phyloP scores from a whole-genome alignment of 2,797 vertebrate species.

The Gymnothorax reevesii region DNA sequence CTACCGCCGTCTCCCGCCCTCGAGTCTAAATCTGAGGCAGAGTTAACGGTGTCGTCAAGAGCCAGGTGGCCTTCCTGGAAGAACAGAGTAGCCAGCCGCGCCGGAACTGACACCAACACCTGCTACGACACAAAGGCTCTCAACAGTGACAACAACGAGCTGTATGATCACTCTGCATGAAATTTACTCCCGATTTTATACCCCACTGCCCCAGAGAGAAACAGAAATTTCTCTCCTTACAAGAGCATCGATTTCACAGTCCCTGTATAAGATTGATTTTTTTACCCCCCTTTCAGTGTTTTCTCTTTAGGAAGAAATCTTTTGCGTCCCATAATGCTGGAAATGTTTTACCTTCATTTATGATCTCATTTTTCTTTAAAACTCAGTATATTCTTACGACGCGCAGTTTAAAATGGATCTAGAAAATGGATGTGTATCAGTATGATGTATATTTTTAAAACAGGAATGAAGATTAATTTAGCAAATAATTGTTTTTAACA shows the following conservation, averaged over 20 bases:
- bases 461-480: neutral
- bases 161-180: neutral
- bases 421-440: neutral
- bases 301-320: neutral
- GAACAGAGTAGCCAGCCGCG: neutral
- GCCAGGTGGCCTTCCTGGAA: neutral
- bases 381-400: neutral
- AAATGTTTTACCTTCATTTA: neutral
- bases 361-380: neutral
- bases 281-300: neutral
- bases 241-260: neutral
- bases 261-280: constrained; percentile 1
- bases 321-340: neutral
- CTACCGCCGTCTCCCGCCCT: neutral
- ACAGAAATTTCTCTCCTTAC: neutral
- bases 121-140: neutral
- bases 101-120: neutral
- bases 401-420: neutral
- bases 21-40: neutral
- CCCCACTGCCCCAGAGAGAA: neutral
- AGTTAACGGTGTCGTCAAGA: neutral
- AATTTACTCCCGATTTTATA: neutral
- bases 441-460: neutral
- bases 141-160: neutral
- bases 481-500: neutral